phyloP scores from a whole-genome alignment of 2,888 invertebrate species.

The Andricus curvator region DNA sequence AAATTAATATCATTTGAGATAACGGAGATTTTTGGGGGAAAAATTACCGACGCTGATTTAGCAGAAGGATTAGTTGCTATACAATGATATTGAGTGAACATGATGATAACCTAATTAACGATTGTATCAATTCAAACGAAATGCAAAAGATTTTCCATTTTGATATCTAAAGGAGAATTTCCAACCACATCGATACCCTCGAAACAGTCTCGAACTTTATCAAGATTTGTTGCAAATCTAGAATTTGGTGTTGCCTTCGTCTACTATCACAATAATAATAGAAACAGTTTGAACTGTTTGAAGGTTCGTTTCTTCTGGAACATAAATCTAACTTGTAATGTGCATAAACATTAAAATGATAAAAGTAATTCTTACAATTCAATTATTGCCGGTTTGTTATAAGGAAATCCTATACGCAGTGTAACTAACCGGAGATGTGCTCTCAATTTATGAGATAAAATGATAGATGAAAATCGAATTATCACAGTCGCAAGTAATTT shows the following conservation, averaged over 20 bases:
- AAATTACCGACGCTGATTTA: constrained; percentile 78
- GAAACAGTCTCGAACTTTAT: constrained; percentile 51
- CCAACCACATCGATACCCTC: constrained; percentile 70
- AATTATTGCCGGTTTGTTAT: constrained; percentile 56
- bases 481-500: no score
- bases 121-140: constrained; percentile 53
- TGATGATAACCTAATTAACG: constrained; percentile 80
- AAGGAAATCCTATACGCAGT: constrained; percentile 57
- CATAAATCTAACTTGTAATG: no score
- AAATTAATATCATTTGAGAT: constrained; percentile 77
- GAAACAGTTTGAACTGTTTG: not conserved
- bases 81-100: constrained; percentile 79
- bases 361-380: no score
- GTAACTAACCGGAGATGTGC: constrained; percentile 56
- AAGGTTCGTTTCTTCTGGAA: constrained; percentile 42
- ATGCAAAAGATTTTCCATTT: constrained; percentile 17
- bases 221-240: constrained; percentile 52
- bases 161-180: constrained; percentile 74
- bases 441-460: constrained; percentile 58
- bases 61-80: constrained; percentile 78
- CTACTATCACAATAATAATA: constrained; percentile 47
- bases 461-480: constrained; percentile 54
- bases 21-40: constrained; percentile 54
- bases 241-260: constrained; percentile 53
- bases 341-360: no score